These are phyloP conservation scores for Lerema accius DNA, from an alignment of 1,140 invertebrate species.

Conservation along the genomic window DNA sequence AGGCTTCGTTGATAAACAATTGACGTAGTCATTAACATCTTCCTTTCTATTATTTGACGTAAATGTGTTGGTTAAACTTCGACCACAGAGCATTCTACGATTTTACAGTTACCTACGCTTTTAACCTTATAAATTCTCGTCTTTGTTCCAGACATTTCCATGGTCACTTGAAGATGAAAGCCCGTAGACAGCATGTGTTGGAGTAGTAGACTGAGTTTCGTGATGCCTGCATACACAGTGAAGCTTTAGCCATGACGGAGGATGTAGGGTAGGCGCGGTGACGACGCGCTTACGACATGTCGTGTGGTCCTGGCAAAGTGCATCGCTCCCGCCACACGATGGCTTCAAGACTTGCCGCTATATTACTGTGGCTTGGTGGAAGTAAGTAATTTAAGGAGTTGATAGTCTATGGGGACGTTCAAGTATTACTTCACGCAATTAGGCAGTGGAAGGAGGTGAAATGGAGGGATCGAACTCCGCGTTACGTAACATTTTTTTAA, in stretches of 20 bases:
- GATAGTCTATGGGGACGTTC: too few relatives aligned
- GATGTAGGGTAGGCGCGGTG: constrained; percentile 38
- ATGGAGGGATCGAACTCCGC: too few relatives aligned
- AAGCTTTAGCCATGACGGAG: constrained; percentile 54
- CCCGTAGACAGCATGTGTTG: constrained; percentile 15
- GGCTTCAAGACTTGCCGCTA: constrained; percentile 58
- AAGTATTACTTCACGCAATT: too few relatives aligned
- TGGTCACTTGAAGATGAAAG: constrained; percentile 38
- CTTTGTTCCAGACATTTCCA: constrained; percentile 42
- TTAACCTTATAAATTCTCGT: constrained; percentile 3
- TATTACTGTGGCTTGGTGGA: constrained; percentile 68
- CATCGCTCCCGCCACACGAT: constrained; percentile 44
- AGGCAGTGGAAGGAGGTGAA: too few relatives aligned
- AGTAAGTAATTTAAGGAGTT: constrained; percentile 64
- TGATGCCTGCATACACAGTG: not conserved
- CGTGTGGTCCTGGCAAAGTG: constrained; percentile 42
- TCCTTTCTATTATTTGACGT: too few relatives aligned
- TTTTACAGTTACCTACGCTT: too few relatives aligned
- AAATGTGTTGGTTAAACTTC: too few relatives aligned
- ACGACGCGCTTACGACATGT: constrained; percentile 59
- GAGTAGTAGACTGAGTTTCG: constrained; percentile 28
- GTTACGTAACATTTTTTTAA: too few relatives aligned
- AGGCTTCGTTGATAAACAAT: too few relatives aligned
- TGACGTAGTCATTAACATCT: too few relatives aligned
- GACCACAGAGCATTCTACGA: too few relatives aligned